phyloP scores from a whole-genome alignment of 2,113 vertebrate species.

The Prunella fulvescens region DNA sequence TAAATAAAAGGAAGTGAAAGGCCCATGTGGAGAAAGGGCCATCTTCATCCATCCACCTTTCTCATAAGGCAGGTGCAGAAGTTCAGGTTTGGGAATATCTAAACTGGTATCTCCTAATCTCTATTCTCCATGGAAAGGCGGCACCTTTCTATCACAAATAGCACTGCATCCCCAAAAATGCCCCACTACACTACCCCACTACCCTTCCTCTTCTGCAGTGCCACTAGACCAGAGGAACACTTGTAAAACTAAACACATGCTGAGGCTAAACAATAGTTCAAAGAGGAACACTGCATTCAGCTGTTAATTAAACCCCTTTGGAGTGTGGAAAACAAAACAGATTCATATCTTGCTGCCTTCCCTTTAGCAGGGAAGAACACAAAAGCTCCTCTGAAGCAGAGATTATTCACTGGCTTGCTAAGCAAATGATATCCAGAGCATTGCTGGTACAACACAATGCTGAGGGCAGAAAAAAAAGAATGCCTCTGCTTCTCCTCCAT shows the following conservation, averaged over 20 bases:
- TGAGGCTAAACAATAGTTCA: background rate
- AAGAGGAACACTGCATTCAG: background rate
- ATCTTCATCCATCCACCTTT: too few relatives aligned
- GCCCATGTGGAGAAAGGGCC: background rate
- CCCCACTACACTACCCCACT: rapidly evolving
- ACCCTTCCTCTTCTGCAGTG: background rate
- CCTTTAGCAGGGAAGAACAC: background rate
- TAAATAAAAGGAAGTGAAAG: background rate
- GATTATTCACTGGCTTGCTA: background rate
- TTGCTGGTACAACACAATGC: background rate
- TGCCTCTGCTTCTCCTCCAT: background rate
- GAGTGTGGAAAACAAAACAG: background rate
- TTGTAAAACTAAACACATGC: background rate
- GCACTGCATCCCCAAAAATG: background rate
- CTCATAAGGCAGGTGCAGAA: background rate
- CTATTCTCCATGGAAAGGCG: background rate
- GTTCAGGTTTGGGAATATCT: background rate
- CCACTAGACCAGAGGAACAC: background rate
- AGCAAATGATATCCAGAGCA: background rate
- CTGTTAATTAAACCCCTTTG: background rate
- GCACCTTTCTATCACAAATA: background rate
- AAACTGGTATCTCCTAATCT: background rate
- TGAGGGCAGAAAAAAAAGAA: background rate
- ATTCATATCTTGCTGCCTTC: background rate
- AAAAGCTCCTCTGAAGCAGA: background rate